These are phyloP conservation scores for Prionailurus viverrinus DNA, from an alignment of 2,113 vertebrate species.

Conservation along the genomic window DNA sequence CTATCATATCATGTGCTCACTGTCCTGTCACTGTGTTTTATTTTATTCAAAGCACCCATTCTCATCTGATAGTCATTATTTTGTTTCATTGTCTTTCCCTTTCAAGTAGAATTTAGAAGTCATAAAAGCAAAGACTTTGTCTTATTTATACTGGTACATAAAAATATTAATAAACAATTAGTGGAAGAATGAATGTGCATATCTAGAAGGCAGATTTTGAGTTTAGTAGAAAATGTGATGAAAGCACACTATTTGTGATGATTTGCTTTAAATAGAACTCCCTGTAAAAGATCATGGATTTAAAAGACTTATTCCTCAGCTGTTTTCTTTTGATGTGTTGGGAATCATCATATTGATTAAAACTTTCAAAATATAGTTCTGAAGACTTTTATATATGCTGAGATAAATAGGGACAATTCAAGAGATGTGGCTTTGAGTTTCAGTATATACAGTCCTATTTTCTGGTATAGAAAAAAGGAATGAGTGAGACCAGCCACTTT, in stretches of 20 bases:
- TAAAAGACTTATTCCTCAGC: neutral
- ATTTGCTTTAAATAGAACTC: neutral
- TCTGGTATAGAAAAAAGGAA: neutral
- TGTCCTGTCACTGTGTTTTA: neutral
- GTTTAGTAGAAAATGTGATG: neutral
- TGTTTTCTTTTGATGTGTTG: neutral
- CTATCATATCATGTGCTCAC: rapidly evolving
- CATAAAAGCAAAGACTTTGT: neutral
- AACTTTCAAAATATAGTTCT: neutral
- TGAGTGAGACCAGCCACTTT: neutral
- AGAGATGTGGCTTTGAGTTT: neutral
- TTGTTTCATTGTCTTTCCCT: neutral
- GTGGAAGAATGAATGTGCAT: neutral
- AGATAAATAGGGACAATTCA: neutral
- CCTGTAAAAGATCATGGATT: neutral
- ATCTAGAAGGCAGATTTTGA: neutral
- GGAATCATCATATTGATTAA: neutral
- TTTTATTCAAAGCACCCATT: neutral
- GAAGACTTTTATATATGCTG: neutral
- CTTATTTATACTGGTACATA: neutral
- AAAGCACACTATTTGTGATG: neutral
- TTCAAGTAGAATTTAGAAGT: neutral
- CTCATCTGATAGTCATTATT: neutral
- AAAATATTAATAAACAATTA: neutral
- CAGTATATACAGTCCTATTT: neutral